phyloP scores from a whole-genome alignment of 1,140 invertebrate species.

The Eciton burchellii region DNA sequence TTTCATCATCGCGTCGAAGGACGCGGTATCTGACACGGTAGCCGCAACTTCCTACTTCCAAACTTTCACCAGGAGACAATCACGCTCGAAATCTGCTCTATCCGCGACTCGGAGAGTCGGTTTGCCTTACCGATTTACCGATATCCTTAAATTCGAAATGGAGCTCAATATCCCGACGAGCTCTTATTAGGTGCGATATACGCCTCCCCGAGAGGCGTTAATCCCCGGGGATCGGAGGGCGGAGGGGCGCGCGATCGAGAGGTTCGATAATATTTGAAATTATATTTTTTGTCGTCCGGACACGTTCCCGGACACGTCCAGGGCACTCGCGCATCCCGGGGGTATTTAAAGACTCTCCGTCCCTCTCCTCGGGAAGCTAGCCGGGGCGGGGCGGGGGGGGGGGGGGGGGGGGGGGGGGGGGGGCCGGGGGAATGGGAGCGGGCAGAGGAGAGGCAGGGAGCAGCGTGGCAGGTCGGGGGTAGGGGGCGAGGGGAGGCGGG shows the following conservation, averaged over 20 bases:
- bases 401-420: constrained; percentile 10
- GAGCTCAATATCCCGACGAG: background rate
- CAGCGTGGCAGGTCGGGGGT: background rate
- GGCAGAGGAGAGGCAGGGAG: background rate
- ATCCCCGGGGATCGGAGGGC: constrained; percentile 35
- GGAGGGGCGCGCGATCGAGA: constrained; percentile 1
- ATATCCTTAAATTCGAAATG: background rate
- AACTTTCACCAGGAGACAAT: no score
- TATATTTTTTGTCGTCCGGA: constrained; percentile 84
- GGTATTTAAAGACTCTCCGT: constrained; percentile 85
- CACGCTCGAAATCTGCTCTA: background rate
- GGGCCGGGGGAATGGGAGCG: constrained; percentile 59
- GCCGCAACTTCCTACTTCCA: no score
- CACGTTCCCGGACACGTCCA: constrained; percentile 81
- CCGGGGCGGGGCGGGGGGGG: background rate
- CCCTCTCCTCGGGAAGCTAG: constrained; percentile 73
- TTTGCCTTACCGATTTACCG: background rate
- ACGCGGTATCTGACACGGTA: no score
- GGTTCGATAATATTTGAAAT: constrained; percentile 74
- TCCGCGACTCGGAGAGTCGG: background rate
- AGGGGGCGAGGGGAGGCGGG: constrained; percentile 55
- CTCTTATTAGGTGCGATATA: constrained; percentile 35
- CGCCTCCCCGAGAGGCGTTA: constrained; percentile 16
- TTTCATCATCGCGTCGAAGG: no score
- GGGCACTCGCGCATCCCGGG: constrained; percentile 82